These are phyloP conservation scores for Drosophila nigritarsus DNA, from an alignment of 2,888 invertebrate species.

Conservation along the genomic window DNA sequence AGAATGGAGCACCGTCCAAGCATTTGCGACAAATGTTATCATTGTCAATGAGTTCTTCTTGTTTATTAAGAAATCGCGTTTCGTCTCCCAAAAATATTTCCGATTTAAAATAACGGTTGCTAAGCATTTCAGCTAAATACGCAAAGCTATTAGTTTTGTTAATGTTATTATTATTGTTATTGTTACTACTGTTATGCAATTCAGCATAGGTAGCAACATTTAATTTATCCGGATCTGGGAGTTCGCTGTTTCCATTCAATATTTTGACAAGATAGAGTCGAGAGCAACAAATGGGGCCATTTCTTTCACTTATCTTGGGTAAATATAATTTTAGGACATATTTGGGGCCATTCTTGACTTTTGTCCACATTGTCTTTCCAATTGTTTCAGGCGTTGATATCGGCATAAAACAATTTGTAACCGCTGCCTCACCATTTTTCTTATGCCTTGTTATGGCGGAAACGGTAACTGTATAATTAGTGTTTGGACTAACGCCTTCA, in stretches of 20 bases:
- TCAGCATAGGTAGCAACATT: slow-evolving; percentile 90
- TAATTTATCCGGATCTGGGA: slow-evolving; percentile 90
- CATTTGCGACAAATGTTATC: slow-evolving; percentile 82
- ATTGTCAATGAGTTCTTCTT: slow-evolving; percentile 63
- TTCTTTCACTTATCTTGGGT: slow-evolving; percentile 92
- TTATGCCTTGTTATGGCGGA: slow-evolving; percentile 92
- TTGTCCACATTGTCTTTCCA: slow-evolving; percentile 86
- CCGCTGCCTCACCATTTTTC: slow-evolving; percentile 89
- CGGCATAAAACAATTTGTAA: slow-evolving; percentile 89
- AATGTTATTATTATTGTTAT: slow-evolving; percentile 86
- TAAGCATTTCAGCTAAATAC: slow-evolving; percentile 94
- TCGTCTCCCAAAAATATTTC: slow-evolving; percentile 92
- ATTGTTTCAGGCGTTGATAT: slow-evolving; percentile 89
- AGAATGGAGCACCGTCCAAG: slow-evolving; percentile 69
- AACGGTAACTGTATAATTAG: slow-evolving; percentile 92
- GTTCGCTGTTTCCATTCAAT: slow-evolving; percentile 87
- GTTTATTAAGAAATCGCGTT: slow-evolving; percentile 78
- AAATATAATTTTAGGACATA: slow-evolving; percentile 91
- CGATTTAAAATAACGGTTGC: slow-evolving; percentile 88
- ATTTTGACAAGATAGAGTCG: slow-evolving; percentile 92
- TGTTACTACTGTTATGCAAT: slow-evolving; percentile 88
- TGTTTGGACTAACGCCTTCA: slow-evolving; percentile 91
- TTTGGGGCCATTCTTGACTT: slow-evolving; percentile 87
- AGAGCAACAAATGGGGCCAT: slow-evolving; percentile 95
- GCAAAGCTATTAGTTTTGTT: slow-evolving; percentile 89